Base-by-base conservation (phyloP, 2,888 invertebrate genomes). In the Eristalinus sepulchralis region DNA sequence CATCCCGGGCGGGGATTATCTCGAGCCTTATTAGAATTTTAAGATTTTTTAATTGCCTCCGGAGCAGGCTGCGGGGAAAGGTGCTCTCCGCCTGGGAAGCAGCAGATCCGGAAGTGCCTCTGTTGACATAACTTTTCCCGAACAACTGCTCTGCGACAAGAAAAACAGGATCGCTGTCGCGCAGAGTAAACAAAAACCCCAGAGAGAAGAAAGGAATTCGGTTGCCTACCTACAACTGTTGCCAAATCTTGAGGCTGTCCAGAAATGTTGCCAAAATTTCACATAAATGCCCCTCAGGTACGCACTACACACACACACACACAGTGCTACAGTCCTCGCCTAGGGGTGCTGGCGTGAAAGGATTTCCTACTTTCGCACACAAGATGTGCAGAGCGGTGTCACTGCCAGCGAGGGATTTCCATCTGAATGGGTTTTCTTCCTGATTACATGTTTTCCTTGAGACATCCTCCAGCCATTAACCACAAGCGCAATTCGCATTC, bases 401-500 rank as follows among this genome's bases (percentile, higher is more conserved):
- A n/a, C n/a, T 22, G 9, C 24, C 11, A 1, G 13, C 17, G n/a
- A 47, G 47, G 57, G 57, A 57, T 57, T 22, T 57, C 24, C 24
- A 57, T 57, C 11, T 27, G 24, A 27, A 22, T 24, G 57, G 22
- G 24, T 57, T 57, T 57, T 11, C 57, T 57, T 57, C 57, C 57
- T 57, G 57, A 68, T 55, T 68, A 24, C 57, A 68, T 20, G 57
- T 57, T 71, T 79, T 63, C 13, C 39, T 33, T 11, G 17, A 64
- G 63, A 63, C 70, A 70, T 70, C 63, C 64, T 71, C 34, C 31
- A 59, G 20, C 34, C 31, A 59, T 22, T 34, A 79, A 79, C 79
- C 79, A 79, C 79, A 71, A 79, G 63, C 31, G 71, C 59, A 71
- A 79, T 79, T 79, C 64, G 59, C 63, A 79, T 79, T 79, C 79